phyloP scores from a whole-genome alignment of 1,140 invertebrate genomes.

The Anthonomus grandis region DNA sequence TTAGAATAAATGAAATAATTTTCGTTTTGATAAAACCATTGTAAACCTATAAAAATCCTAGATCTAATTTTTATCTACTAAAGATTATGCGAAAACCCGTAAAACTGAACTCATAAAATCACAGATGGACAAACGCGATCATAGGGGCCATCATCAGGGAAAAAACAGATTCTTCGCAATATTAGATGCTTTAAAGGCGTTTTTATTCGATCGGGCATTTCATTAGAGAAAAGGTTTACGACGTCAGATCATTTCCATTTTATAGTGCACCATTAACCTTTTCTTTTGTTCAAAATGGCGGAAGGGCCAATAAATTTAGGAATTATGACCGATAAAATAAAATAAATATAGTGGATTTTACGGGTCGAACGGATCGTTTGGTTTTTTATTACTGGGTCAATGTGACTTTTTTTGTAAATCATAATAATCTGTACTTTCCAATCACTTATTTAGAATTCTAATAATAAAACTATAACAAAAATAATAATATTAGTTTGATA shows the following conservation, averaged over 20 bases:
- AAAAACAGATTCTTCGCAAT: constrained; percentile 10
- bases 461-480: no score
- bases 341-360: constrained; percentile 20
- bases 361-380: no score
- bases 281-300: constrained; percentile 24
- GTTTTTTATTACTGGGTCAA: no score
- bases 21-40: no score
- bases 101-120: background rate
- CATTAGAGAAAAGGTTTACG: constrained; percentile 24
- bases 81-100: background rate
- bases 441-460: no score
- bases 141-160: background rate
- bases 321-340: constrained; percentile 23
- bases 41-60: no score
- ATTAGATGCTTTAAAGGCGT: constrained; percentile 10
- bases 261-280: constrained; percentile 22
- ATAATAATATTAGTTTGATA: no score
- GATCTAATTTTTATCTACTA: background rate
- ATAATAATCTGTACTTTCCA: no score
- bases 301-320: constrained; percentile 18
- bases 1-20: no score
- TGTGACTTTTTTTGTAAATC: no score
- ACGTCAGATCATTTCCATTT: constrained; percentile 18
- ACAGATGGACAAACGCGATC: background rate
- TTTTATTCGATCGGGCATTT: constrained; percentile 8